phyloP scores from a whole-genome alignment of 2,113 vertebrate genomes.

The Arizona elegans region DNA sequence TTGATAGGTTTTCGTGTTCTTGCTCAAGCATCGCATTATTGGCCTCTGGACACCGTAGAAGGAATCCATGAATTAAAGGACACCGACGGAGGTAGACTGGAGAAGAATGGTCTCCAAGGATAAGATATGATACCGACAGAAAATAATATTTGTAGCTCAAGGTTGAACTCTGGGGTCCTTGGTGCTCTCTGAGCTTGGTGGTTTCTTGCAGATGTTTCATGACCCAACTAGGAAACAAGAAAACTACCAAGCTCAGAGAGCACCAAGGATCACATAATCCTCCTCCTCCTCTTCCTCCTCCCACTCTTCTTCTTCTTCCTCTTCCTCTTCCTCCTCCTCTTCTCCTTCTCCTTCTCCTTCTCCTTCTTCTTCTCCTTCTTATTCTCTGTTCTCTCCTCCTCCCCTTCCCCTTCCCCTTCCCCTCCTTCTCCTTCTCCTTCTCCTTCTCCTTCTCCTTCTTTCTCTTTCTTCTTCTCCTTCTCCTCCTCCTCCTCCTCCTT shows the following conservation, averaged over 20 bases:
- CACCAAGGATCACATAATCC: no score
- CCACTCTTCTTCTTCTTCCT: no score
- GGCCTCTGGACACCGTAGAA: slow-evolving; percentile 87
- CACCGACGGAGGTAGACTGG: slow-evolving; percentile 77
- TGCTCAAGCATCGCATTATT: slow-evolving; percentile 89
- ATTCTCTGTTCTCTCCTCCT: no score
- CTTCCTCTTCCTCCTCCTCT: no score
- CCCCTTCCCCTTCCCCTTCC: no score
- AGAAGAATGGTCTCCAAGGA: slow-evolving; percentile 48
- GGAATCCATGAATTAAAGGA: slow-evolving; percentile 87
- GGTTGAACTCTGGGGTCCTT: background rate
- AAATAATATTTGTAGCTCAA: background rate
- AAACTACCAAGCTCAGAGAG: background rate
- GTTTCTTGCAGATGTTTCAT: background rate
- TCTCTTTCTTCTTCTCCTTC: no score
- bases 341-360: no score
- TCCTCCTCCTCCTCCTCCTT: no score
- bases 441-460: no score
- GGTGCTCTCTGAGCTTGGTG: background rate
- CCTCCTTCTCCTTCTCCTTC: no score
- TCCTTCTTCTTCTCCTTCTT: no score
- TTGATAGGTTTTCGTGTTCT: slow-evolving; percentile 85
- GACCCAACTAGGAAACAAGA: background rate
- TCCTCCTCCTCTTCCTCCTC: no score
- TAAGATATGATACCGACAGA: slow-evolving; percentile 59